phyloP scores from a whole-genome alignment of 2,797 vertebrate species.

The Discoglossus pictus region DNA sequence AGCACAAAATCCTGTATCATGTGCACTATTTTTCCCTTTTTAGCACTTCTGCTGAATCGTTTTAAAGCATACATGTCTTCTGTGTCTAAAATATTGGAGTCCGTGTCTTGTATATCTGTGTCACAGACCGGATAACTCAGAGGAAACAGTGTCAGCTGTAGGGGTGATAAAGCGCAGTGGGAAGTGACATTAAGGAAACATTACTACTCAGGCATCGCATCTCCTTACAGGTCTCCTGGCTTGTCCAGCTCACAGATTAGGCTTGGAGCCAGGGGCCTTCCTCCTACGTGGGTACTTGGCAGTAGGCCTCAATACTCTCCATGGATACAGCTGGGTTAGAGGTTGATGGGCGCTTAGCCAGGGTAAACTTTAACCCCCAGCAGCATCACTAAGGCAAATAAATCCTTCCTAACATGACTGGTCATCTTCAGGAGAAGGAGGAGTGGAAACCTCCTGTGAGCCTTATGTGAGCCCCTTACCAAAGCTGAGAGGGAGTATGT shows the following conservation, averaged over 20 bases:
- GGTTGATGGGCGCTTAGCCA: slow-evolving; percentile 76
- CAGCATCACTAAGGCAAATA: slow-evolving; percentile 57
- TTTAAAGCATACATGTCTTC: too few species aligned
- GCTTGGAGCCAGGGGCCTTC: slow-evolving; percentile 63
- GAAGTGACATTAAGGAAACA: slow-evolving; percentile 60
- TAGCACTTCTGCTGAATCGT: too few species aligned
- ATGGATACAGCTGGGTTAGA: slow-evolving; percentile 86
- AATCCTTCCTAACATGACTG: slow-evolving; percentile 34
- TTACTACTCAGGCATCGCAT: slow-evolving; percentile 55
- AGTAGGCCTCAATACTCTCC: slow-evolving; percentile 74
- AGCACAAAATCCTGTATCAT: too few species aligned
- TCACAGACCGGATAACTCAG: slow-evolving; percentile 27
- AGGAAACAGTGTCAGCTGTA: slow-evolving; percentile 53
- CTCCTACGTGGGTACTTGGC: slow-evolving; percentile 75
- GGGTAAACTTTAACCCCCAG: slow-evolving; percentile 72
- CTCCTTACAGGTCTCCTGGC: slow-evolving; percentile 63
- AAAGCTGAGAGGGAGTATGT: neutral
- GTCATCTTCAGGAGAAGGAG: slow-evolving; percentile 21
- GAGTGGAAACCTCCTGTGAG: too few species aligned
- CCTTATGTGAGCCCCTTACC: too few species aligned
- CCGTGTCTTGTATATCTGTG: too few species aligned
- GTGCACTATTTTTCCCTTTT: too few species aligned
- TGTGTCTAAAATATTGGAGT: too few species aligned
- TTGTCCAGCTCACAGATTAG: slow-evolving; percentile 53
- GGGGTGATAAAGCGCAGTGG: slow-evolving; percentile 64